phyloP scores from a whole-genome alignment of 2,797 vertebrate species.

The Rhadinocentrus ornatus region DNA sequence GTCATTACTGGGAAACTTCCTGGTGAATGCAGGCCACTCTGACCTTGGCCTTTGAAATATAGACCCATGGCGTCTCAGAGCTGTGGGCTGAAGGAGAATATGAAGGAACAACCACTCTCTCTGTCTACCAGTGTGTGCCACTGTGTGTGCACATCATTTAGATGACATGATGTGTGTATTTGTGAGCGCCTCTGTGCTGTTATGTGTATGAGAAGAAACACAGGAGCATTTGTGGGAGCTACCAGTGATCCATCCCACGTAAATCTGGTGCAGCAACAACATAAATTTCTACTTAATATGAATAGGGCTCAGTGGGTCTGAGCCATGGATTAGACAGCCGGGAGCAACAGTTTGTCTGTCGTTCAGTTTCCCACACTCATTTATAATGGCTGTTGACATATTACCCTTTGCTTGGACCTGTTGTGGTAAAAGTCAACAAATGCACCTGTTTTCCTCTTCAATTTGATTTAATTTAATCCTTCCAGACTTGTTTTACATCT shows the following conservation, averaged over 20 bases:
- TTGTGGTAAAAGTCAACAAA: neutral
- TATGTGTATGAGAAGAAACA: slow-evolving; percentile 13
- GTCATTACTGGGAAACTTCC: slow-evolving; percentile 81
- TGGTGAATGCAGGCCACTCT: slow-evolving; percentile 67
- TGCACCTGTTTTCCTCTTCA: neutral
- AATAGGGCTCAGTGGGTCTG: slow-evolving; percentile 19
- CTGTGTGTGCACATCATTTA: slow-evolving; percentile 14
- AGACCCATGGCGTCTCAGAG: slow-evolving; percentile 63
- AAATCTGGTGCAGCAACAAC: slow-evolving; percentile 51
- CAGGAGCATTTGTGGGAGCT: slow-evolving; percentile 33
- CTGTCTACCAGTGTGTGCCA: slow-evolving; percentile 53
- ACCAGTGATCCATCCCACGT: slow-evolving; percentile 33
- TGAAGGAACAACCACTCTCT: slow-evolving; percentile 66
- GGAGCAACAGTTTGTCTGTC: slow-evolving; percentile 31
- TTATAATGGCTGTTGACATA: slow-evolving; percentile 11
- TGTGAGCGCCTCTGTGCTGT: slow-evolving; percentile 22
- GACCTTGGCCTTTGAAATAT: slow-evolving; percentile 84
- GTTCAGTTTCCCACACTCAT: slow-evolving; percentile 10
- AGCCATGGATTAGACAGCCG: slow-evolving; percentile 33
- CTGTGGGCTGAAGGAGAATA: slow-evolving; percentile 38
- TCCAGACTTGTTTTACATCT: neutral
- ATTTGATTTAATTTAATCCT: neutral
- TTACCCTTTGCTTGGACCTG: neutral
- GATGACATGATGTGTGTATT: slow-evolving; percentile 35
- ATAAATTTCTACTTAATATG: slow-evolving; percentile 44